A percentile compares a stretch with the other conserved stretches of the same genome.
These are phyloP conservation scores for Dasypolia templi DNA, from an alignment of 2,888 invertebrate genomes.

Conservation along the genomic window DNA sequence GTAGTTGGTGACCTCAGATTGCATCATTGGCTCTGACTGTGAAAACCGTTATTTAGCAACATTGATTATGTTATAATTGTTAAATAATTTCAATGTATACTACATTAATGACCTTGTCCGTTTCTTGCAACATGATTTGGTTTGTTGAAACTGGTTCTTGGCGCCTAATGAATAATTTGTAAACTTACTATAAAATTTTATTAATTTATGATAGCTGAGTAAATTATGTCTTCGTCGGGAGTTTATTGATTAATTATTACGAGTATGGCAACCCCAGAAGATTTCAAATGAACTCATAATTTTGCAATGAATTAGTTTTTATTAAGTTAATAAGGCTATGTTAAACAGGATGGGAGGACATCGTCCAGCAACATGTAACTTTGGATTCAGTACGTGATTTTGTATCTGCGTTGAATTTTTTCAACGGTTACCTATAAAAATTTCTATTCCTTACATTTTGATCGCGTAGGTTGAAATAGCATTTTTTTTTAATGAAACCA, in stretches of 20 bases:
- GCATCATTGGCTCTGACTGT: slow-evolving; percentile 37
- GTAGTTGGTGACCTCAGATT: slow-evolving; percentile 43
- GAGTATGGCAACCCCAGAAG: background rate
- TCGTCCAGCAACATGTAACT: too few relatives aligned
- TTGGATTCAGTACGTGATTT: too few relatives aligned
- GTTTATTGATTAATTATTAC: background rate
- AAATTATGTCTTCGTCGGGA: background rate
- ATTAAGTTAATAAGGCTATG: too few relatives aligned
- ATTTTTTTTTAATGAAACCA: too few relatives aligned
- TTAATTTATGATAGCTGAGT: background rate
- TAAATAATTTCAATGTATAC: slow-evolving; percentile 45
- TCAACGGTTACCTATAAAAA: too few relatives aligned
- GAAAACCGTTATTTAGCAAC: slow-evolving; percentile 37
- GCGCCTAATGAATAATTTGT: slow-evolving; percentile 3
- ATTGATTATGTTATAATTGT: slow-evolving; percentile 38
- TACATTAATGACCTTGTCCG: slow-evolving; percentile 36
- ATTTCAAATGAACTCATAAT: background rate
- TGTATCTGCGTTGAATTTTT: too few relatives aligned
- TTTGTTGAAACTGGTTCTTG: slow-evolving; percentile 25
- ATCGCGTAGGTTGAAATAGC: too few relatives aligned
- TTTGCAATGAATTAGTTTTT: background rate
- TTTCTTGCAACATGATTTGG: slow-evolving; percentile 17
- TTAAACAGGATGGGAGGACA: too few relatives aligned
- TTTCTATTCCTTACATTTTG: too few relatives aligned
- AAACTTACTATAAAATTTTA: background rate